These are phyloP conservation scores for Patella depressa DNA, from an alignment of 2,888 invertebrate species.

Conservation along the genomic window DNA sequence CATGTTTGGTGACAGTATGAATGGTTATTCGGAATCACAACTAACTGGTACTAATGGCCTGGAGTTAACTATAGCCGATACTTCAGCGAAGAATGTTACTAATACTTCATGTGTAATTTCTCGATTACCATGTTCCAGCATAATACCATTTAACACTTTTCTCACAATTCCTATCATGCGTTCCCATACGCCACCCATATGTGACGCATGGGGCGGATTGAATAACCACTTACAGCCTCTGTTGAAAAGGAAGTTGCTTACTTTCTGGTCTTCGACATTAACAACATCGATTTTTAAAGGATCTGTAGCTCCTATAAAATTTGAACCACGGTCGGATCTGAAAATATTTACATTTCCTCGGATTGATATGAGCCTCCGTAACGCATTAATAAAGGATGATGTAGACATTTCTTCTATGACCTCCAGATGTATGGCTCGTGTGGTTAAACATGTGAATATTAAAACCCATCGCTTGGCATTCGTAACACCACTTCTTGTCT, in stretches of 20 bases:
- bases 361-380: slow-evolving; percentile 32
- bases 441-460: slow-evolving; percentile 35
- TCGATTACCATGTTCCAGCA: slow-evolving; percentile 12
- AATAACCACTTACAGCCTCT: slow-evolving; percentile 33
- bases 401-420: slow-evolving; percentile 34
- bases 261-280: no score
- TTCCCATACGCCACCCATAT: slow-evolving; percentile 38
- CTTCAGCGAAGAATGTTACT: slow-evolving; percentile 36
- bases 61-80: slow-evolving; percentile 31
- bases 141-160: slow-evolving; percentile 35
- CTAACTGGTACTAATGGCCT: slow-evolving; percentile 21
- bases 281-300: slow-evolving; percentile 19
- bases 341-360: slow-evolving; percentile 28
- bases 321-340: slow-evolving; percentile 34
- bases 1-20: no score
- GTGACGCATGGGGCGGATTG: slow-evolving; percentile 38
- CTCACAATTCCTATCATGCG: slow-evolving; percentile 35
- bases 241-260: not conserved
- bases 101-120: slow-evolving; percentile 35
- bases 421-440: slow-evolving; percentile 37
- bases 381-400: slow-evolving; percentile 34
- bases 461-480: slow-evolving; percentile 37
- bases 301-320: slow-evolving; percentile 31
- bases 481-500: slow-evolving; percentile 33
- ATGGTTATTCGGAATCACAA: no score